Evolutionary conservation across 1,140 invertebrate genomes (phyloP), one percentile per base, ranked within the genome.

Genomic region (Choristoneura fumiferana): DNA sequence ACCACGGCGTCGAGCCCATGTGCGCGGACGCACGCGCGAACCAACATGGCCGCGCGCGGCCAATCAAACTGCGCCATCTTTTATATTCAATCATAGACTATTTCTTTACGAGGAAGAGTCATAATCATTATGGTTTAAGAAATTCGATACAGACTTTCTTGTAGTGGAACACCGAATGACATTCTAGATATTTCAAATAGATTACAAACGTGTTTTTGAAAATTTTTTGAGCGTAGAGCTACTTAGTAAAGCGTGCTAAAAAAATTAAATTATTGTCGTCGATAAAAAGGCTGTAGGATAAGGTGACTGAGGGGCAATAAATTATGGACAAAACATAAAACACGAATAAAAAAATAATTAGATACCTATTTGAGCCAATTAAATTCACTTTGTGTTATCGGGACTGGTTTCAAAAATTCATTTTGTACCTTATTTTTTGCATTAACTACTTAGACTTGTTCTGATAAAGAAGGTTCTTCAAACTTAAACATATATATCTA

Each of bases 21-120:
- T 80, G 78, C 73, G 75, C 57, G 54, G 59, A 71, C 84, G 81
- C 84, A 87, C 84, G 81, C 81, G 81, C 73, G 60, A 82, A 69
- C 73, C 78, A 87, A 85, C 56, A 87, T 87, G 82, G 84, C 82
- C 77, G 84, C 38, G 58, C 57, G 54, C 70, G 67, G 63, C 84
- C 84, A 87, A 87, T 87, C 71, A 66, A 18, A 62, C 40, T 45
- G 45, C 73, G 52, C 43, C 64, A 29, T 49, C 18, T 45, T 6
- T 18, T n/a, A 0, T 9, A n/a, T n/a, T 29, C n/a, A 29, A 33
- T 49, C 10, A 22, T 22, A 49, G 22, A 49, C 12, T 49, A 49
- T 49, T 29, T n/a, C 22, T 8, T n/a, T 12, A 33, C 0, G 5
- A 29, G n/a, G 8, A 29, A 49, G 43, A 49, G 10, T 22, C 18